phyloP scores from a whole-genome alignment of 2,888 invertebrate species.

The Encarsia formosa region DNA sequence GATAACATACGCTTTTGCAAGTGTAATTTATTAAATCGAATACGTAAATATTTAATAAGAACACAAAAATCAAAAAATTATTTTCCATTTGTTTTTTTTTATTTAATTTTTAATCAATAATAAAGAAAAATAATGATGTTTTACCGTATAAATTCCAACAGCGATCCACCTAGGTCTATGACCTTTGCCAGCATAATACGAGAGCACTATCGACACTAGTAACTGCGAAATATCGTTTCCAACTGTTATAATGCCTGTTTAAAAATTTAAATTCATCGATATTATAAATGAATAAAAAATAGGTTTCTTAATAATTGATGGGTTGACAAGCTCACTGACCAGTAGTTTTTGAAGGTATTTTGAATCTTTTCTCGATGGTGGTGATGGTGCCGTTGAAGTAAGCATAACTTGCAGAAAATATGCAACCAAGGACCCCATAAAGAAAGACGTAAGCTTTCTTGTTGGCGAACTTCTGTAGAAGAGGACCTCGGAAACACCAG shows the following conservation, averaged over 20 bases:
- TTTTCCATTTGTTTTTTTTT: too few species aligned
- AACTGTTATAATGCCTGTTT: slow-evolving; percentile 63
- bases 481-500: slow-evolving; percentile 58
- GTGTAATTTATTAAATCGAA: too few species aligned
- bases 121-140: too few species aligned
- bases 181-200: slow-evolving; percentile 68
- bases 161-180: slow-evolving; percentile 73
- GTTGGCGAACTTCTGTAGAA: slow-evolving; percentile 60
- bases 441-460: slow-evolving; percentile 60
- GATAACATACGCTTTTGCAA: too few species aligned
- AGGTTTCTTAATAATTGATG: not conserved
- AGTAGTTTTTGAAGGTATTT: slow-evolving; percentile 67
- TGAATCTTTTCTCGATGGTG: slow-evolving; percentile 69
- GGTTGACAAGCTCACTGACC: slow-evolving; percentile 52
- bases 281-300: not conserved
- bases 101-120: too few species aligned
- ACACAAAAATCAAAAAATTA: too few species aligned
- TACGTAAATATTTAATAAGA: too few species aligned
- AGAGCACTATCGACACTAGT: slow-evolving; percentile 62
- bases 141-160: slow-evolving; percentile 53
- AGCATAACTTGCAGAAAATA: slow-evolving; percentile 66
- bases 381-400: slow-evolving; percentile 73
- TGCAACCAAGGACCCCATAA: slow-evolving; percentile 65
- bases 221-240: slow-evolving; percentile 73
- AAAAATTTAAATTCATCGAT: not conserved